These are phyloP conservation scores for Melinaea marsaeus DNA, from an alignment of 2,888 invertebrate genomes.

Conservation along the genomic window DNA sequence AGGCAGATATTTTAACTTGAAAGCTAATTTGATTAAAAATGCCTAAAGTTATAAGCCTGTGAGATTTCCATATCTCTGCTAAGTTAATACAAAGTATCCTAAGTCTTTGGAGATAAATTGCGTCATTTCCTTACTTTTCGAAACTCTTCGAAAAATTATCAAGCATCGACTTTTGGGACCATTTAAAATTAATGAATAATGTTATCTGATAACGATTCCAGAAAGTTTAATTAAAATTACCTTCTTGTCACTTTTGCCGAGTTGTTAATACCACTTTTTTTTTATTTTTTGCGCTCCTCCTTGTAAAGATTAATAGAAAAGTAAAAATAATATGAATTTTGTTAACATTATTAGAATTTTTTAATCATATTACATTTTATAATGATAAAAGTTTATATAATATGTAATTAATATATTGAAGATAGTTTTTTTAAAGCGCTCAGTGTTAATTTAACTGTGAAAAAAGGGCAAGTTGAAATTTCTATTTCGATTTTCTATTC, in stretches of 20 bases:
- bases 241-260: slow-evolving; percentile 56
- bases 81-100: slow-evolving; percentile 71
- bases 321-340: background rate
- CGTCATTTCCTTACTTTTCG: slow-evolving; percentile 69
- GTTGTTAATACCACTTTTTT: slow-evolving; percentile 69
- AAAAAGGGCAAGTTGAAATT: too few relatives aligned
- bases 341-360: background rate
- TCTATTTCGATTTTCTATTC: too few relatives aligned
- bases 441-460: too few relatives aligned
- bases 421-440: too few relatives aligned
- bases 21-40: slow-evolving; percentile 48
- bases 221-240: slow-evolving; percentile 75
- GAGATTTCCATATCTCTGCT: slow-evolving; percentile 69
- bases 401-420: too few relatives aligned
- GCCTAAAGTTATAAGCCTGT: slow-evolving; percentile 68
- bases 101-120: slow-evolving; percentile 71
- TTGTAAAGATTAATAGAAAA: slow-evolving; percentile 41
- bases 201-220: slow-evolving; percentile 75
- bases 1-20: background rate
- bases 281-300: slow-evolving; percentile 59
- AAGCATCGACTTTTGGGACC: slow-evolving; percentile 64
- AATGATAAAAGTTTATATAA: too few relatives aligned
- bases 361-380: too few relatives aligned
- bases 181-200: slow-evolving; percentile 78
- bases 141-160: slow-evolving; percentile 70